Evolutionary conservation across 2,113 vertebrate species (phyloP).

Genomic region (Tapirus terrestris): DNA sequence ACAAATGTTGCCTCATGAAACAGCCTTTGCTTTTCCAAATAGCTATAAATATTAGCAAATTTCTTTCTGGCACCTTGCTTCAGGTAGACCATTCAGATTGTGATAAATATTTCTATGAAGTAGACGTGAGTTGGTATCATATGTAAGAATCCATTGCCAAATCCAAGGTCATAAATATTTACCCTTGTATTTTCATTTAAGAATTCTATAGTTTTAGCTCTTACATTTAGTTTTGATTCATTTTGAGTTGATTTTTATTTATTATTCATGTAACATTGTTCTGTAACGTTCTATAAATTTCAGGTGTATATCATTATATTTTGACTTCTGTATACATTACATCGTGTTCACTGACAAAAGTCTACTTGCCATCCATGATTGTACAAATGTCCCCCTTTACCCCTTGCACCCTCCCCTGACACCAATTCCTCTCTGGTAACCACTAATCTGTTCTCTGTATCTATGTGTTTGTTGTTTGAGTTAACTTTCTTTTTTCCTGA

Average conservation of each 20-base stretch:
- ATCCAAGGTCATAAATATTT: background rate
- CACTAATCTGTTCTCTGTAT: too few species aligned
- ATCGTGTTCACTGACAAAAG: too few species aligned
- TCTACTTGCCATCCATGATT: too few species aligned
- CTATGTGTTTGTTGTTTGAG: too few species aligned
- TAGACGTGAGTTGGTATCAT: background rate
- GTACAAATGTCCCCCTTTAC: too few species aligned
- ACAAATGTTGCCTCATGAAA: background rate
- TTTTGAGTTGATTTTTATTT: slow-evolving; percentile 5
- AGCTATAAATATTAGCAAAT: background rate
- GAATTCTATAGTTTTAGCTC: background rate
- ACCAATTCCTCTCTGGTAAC: too few species aligned
- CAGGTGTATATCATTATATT: too few species aligned
- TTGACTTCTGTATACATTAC: too few species aligned
- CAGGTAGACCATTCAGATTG: background rate
- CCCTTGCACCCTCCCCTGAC: too few species aligned
- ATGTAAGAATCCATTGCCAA: background rate
- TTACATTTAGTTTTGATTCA: background rate
- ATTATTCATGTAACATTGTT: too few species aligned
- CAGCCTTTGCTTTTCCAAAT: background rate
- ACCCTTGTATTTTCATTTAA: background rate
- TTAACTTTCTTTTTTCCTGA: too few species aligned
- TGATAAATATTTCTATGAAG: background rate
- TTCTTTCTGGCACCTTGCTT: background rate
- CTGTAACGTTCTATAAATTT: too few species aligned